phyloP scores from a whole-genome alignment of 2,888 invertebrate species.

The Hedya salicella region DNA sequence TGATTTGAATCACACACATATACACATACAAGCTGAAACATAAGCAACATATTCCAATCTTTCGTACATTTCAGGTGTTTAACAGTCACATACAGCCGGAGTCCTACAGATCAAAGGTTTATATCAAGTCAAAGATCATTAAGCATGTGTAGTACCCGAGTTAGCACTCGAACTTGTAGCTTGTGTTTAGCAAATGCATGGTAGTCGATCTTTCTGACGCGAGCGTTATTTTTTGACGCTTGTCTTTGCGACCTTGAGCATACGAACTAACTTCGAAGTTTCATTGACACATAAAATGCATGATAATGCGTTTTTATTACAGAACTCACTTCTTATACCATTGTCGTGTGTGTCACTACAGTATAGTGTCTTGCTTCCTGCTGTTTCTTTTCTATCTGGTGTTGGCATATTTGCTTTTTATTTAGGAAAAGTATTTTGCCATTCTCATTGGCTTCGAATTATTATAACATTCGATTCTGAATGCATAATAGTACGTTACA shows the following conservation, averaged over 20 bases:
- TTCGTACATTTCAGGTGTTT: conserved; percentile 92
- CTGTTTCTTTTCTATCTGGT: conserved; percentile 62
- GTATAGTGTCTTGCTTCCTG: conserved; percentile 57
- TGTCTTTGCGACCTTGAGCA: conserved; percentile 24
- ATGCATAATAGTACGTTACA: not conserved
- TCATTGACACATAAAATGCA: conserved; percentile 34
- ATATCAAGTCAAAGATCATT: conserved; percentile 85
- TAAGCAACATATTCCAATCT: conserved; percentile 77
- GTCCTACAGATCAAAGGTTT: conserved; percentile 96
- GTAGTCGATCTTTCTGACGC: conserved; percentile 53
- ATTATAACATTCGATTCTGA: not conserved
- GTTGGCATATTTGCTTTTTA: conserved; percentile 62
- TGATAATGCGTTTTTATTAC: conserved; percentile 33
- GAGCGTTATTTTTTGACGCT: conserved; percentile 21
- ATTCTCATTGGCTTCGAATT: conserved; percentile 25
- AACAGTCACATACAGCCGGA: conserved; percentile 98
- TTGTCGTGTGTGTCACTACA: conserved; percentile 7
- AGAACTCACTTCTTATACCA: conserved; percentile 6
- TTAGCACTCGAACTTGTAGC: conserved; percentile 54
- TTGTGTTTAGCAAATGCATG: conserved; percentile 68
- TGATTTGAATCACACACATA: not conserved
- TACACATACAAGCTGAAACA: conserved; percentile 44
- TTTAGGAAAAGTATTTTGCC: conserved; percentile 40
- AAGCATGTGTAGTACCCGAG: conserved; percentile 80
- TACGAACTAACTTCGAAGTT: conserved; percentile 33